These are phyloP conservation scores for Azemiops feae DNA, from an alignment of 2,113 vertebrate species.

Conservation along the genomic window DNA sequence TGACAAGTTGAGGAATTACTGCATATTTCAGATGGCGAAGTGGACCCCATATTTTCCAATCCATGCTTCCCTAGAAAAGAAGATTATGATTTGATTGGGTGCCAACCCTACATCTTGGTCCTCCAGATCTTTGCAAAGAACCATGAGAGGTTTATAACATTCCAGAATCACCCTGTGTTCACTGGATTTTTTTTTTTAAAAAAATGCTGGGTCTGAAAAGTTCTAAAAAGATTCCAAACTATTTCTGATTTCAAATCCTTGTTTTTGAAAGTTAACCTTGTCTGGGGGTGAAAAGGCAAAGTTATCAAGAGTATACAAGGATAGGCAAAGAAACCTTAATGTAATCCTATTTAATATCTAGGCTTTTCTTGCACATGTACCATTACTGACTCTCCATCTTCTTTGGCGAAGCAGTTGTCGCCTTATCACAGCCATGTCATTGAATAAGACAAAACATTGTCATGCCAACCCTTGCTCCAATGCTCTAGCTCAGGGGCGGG, in stretches of 20 bases:
- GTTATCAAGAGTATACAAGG: fast-evolving
- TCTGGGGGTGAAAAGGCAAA: not conserved
- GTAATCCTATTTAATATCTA: not conserved
- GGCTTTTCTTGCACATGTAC: not conserved
- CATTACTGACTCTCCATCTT: not conserved
- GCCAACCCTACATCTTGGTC: not conserved
- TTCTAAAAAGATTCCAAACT: not conserved
- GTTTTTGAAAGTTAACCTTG: not conserved
- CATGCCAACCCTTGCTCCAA: not conserved
- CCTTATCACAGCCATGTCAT: not conserved
- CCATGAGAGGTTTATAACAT: not conserved
- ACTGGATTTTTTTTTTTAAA: not conserved
- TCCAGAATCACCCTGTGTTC: not conserved
- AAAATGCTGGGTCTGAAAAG: not conserved
- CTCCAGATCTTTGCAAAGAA: not conserved
- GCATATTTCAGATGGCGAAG: not conserved
- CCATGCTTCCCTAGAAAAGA: not conserved
- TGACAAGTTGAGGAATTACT: not conserved
- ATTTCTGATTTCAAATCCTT: not conserved
- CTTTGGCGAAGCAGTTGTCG: not conserved
- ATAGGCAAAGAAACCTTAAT: fast-evolving
- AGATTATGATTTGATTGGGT: not conserved
- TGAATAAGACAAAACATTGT: not conserved
- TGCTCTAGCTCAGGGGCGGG: not conserved
- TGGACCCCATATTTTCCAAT: not conserved